phyloP scores from a whole-genome alignment of 2,113 vertebrate species.

The Zosterops pallidus region DNA sequence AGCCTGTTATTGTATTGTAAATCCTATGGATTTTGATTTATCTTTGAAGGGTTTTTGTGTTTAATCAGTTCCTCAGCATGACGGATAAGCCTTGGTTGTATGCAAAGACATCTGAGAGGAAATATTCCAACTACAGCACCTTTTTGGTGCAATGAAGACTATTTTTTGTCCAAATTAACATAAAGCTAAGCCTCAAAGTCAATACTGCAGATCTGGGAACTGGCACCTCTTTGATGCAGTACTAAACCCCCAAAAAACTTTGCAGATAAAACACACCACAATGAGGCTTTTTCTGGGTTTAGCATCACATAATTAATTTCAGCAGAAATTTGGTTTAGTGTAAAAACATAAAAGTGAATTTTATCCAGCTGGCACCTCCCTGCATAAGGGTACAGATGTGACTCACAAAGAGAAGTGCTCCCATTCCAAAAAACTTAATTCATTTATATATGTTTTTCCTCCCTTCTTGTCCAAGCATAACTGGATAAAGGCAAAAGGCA shows the following conservation, averaged over 20 bases:
- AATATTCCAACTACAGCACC: neutral
- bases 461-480: neutral
- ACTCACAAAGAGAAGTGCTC: neutral
- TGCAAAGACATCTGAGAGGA: neutral
- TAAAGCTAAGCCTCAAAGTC: neutral
- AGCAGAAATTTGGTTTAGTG: neutral
- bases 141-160: neutral
- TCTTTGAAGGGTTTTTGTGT: neutral
- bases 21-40: neutral
- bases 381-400: neutral
- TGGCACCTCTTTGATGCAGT: neutral
- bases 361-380: neutral
- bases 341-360: neutral
- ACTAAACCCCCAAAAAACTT: neutral
- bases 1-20: neutral
- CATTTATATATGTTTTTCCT: accelerated
- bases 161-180: neutral
- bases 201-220: neutral
- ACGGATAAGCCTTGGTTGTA: neutral
- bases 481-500: neutral
- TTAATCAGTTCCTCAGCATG: neutral
- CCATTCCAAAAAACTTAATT: neutral
- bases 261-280: neutral
- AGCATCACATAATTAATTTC: neutral
- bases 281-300: neutral